These are phyloP conservation scores for Gallinago paraguaiae DNA, from an alignment of 2,113 vertebrate species.

Conservation along the genomic window DNA sequence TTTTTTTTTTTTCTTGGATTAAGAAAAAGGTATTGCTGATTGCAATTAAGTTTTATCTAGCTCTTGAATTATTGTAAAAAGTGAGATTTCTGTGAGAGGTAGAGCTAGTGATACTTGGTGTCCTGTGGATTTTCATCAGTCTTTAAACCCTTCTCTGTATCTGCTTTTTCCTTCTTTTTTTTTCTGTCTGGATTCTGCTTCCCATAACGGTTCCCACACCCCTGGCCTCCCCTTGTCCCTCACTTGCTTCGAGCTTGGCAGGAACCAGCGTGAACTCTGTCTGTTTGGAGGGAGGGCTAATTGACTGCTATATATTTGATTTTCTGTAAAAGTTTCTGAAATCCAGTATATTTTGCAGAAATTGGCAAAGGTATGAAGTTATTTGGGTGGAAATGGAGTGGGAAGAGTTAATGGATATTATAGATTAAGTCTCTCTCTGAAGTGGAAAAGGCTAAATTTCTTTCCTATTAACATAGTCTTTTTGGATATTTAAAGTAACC, in stretches of 20 bases:
- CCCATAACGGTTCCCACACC: background rate
- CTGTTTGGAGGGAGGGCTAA: background rate
- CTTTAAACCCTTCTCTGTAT: background rate
- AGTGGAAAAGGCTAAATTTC: background rate
- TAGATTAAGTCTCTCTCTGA: background rate
- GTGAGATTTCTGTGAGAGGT: background rate
- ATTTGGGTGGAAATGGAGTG: background rate
- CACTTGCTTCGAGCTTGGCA: background rate
- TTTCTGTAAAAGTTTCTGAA: background rate
- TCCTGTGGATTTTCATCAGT: background rate
- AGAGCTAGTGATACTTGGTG: background rate
- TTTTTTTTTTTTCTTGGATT: background rate
- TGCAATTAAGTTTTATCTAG: rapidly evolving
- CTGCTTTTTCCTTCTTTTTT: background rate
- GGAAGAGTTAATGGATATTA: background rate
- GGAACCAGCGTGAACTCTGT: background rate
- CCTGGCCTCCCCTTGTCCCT: background rate
- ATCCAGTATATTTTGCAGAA: background rate
- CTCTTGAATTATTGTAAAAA: background rate
- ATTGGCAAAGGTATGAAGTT: background rate
- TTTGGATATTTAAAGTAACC: background rate
- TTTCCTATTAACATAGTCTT: background rate
- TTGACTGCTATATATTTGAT: background rate
- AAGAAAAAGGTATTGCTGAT: rapidly evolving
- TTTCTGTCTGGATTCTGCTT: background rate